Evolutionary conservation across 1,140 invertebrate genomes (phyloP), one percentile per base, ranked within the genome.

Genomic region (Hypsibius dujardini): DNA sequence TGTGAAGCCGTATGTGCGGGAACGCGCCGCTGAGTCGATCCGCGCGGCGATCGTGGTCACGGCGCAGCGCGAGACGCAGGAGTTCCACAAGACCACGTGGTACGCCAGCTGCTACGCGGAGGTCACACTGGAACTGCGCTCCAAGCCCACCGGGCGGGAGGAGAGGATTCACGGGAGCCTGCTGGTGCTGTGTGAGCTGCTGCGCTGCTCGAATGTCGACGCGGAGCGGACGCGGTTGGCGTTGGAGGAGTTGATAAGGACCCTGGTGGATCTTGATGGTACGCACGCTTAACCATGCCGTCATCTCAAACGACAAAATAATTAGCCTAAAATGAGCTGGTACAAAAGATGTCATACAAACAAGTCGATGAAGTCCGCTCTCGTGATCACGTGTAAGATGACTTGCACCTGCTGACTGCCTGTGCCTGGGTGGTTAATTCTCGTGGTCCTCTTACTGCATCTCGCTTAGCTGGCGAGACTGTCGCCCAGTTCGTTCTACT

Each of bases 121-220:
- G 79, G 88, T 90, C 7, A 85, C 86, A 70, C 81, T 84, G 77
- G 88, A 90, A 76, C 56, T 46, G 14, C 72, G 71, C 71, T 76
- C 76, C 70, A 87, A 87, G 76, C 88, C 89, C 40, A 85, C 88
- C 71, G 87, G 86, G 2, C 84, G 85, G 74, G 95, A 98, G 76
- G 95, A 98, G 78, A 84, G 87, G 77, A 86, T 92, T 46, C 95
- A 98, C 79, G 92, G 93, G 14, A 90, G 90, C 1, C 81, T 98
- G 0, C 82, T 98, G 14, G 90, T 98, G 14, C 80, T 97, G 1
- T 96, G 97, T 82, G 95, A 98, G 79, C 80, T 99, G 0, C 81
- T 98, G 1, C 81, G 94, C 73, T 94, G 91, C 77, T 89, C 90
- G 67, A 95, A 97, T 81, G 85, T 88, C 1, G 84, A 86, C 67